Percentiles rank a stretch among this genome's conserved stretches.
Evolutionary conservation across 2,888 invertebrate species (phyloP).

Genomic region (Parnassius glacialis): DNA sequence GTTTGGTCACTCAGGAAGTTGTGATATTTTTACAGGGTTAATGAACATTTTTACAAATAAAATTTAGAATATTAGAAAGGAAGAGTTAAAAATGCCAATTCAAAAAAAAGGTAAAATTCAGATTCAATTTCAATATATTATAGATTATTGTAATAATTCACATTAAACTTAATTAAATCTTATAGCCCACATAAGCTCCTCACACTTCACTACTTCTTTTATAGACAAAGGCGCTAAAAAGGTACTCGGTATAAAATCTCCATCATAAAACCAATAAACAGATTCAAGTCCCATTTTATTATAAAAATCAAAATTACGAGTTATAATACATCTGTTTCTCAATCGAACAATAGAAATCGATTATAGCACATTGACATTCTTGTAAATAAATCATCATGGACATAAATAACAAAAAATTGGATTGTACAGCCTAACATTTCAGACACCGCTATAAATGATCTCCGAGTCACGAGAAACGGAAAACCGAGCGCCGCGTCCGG

Average conservation of each 20-base stretch:
- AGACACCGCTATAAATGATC: conserved; percentile 38
- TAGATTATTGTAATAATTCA: conserved; percentile 81
- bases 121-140: conserved; percentile 81
- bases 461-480: conserved; percentile 36
- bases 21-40: conserved; percentile 3
- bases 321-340: conserved; percentile 78
- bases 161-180: conserved; percentile 80
- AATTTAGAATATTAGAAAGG: conserved; percentile 46
- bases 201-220: conserved; percentile 65
- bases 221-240: conserved; percentile 77
- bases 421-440: conserved; percentile 61
- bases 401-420: conserved; percentile 72
- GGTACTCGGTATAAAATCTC: conserved; percentile 80
- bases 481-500: conserved; percentile 35
- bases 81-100: conserved; percentile 69
- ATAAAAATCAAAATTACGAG: conserved; percentile 81
- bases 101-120: conserved; percentile 77
- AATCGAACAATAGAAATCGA: conserved; percentile 78
- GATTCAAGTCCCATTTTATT: conserved; percentile 81
- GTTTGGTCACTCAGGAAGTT: conserved; percentile 6
- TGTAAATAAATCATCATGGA: conserved; percentile 73
- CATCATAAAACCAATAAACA: conserved; percentile 81
- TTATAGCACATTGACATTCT: conserved; percentile 74
- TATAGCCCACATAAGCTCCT: conserved; percentile 80
- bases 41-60: conserved; percentile 21